Evolutionary conservation across 2,797 vertebrate genomes (phyloP), one percentile per base, ranked within the genome.

Genomic region (Ctenopoma kingsleyae): DNA sequence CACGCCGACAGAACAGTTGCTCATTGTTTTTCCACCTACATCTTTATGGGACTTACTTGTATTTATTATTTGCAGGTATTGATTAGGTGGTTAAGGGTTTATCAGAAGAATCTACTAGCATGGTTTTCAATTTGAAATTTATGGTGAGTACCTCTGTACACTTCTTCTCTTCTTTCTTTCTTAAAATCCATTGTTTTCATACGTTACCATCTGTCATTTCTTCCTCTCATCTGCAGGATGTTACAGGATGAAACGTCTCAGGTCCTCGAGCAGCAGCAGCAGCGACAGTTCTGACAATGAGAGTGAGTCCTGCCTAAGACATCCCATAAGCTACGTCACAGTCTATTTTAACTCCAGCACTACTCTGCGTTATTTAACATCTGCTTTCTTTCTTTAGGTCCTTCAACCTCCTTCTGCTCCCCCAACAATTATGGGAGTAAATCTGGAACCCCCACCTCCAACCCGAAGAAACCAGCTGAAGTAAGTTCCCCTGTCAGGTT

Each of bases 281-380:
- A 99, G 97, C 93, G 97, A 99, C 94, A 98, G 96, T 94, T 99
- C 97, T 89, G 98, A 99, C 94, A 97, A 97, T 94, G 97, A 98
- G 82, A 97, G 98, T 99, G 87, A 98, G 98, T 96, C 10, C 50
- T 38, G 0, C 17, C 30, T 4, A 5, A 23, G 8, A 32, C 19
- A 40, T 2, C 20, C 2, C n/a, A 1, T 23, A 36, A 51, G 17
- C 2, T 10, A 2, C 41, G 12, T 17, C 10, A 0, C 8, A 40
- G 6, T 22, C 5, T 3, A 5, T 52, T 27, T 67, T 6, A 46
- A 19, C 5, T 41, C 12, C 2, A 41, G 9, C 8, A 0, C 44
- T 47, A 1, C 8, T 36, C n/a, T n/a, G n/a, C 19, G 64, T 63
- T 80, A 19, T 53, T 63, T 43, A 3, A 22, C 16, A 11, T 3